Evolutionary conservation across 2,113 vertebrate genomes (phyloP).

Genomic region (Ramphastos sulfuratus): DNA sequence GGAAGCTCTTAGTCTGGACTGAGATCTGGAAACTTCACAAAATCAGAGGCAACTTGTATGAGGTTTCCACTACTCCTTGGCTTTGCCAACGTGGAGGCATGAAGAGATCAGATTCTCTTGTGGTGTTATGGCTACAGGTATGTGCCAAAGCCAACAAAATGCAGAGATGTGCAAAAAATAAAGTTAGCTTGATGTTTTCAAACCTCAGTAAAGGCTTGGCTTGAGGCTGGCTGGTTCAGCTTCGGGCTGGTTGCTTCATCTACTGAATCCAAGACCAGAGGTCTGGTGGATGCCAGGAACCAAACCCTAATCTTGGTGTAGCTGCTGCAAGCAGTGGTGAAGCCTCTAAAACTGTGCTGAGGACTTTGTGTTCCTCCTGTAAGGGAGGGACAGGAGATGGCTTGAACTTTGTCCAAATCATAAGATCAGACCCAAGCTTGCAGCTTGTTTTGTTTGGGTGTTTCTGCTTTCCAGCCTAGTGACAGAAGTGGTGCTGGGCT

Average conservation of each 20-base stretch:
- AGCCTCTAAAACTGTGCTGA: background rate
- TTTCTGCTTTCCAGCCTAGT: background rate
- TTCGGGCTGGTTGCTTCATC: background rate
- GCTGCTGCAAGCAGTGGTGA: fast-evolving
- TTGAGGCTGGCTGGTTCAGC: background rate
- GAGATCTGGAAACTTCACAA: constrained; percentile 21
- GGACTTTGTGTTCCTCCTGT: background rate
- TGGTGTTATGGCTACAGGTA: background rate
- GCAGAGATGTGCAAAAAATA: constrained; percentile 1
- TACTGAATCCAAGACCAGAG: background rate
- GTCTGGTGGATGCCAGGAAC: background rate
- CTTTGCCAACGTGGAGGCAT: background rate
- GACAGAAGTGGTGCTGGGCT: background rate
- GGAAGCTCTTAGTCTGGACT: constrained; percentile 3
- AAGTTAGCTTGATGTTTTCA: background rate
- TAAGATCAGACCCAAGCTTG: background rate
- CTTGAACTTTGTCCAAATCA: background rate
- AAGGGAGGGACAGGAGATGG: background rate
- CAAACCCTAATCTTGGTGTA: background rate
- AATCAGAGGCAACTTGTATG: background rate
- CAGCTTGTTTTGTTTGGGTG: background rate
- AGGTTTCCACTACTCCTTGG: constrained; percentile 3
- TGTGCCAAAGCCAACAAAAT: constrained; percentile 47
- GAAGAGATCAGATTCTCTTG: background rate
- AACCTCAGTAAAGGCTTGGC: background rate